Percentiles rank a stretch among this genome's conserved stretches.
phyloP scores from a whole-genome alignment of 2,797 vertebrate genomes.

The Gymnothorax reevesii region DNA sequence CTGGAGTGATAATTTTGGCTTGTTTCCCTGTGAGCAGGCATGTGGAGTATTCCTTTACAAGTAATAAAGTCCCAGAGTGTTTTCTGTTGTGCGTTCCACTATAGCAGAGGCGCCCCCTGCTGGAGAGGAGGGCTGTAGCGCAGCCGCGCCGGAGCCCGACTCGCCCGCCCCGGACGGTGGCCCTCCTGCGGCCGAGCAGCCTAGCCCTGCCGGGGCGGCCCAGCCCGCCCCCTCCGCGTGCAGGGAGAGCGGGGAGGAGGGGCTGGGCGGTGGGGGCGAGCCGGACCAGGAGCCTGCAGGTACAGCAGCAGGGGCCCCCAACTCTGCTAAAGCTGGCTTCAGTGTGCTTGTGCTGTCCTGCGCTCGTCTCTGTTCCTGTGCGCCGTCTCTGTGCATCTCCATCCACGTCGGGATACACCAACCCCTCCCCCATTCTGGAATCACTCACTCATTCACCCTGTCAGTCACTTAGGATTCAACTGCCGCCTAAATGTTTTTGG shows the following conservation, averaged over 20 bases:
- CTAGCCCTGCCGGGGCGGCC: conserved; percentile 66
- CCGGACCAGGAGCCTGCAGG: conserved; percentile 79
- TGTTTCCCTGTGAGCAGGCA: not conserved
- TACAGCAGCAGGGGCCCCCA: conserved; percentile 62
- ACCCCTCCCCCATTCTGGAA: not conserved
- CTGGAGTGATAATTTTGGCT: not conserved
- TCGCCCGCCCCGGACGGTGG: conserved; percentile 70
- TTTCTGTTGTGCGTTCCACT: conserved; percentile 48
- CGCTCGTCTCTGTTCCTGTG: conserved; percentile 5
- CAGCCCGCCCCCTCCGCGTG: conserved; percentile 68
- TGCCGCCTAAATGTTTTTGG: too few relatives aligned
- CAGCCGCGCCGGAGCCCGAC: conserved; percentile 69
- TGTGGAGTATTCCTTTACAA: not conserved
- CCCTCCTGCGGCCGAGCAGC: conserved; percentile 64
- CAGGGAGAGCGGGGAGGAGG: conserved; percentile 73
- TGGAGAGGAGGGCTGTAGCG: conserved; percentile 75
- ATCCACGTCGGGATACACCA: not conserved
- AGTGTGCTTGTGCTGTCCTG: not conserved
- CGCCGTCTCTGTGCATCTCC: conserved; percentile 15
- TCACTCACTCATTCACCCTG: not conserved
- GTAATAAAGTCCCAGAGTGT: not conserved
- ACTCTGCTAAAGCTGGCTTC: not conserved
- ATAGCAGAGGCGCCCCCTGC: conserved; percentile 71
- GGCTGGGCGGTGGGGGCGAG: conserved; percentile 65
- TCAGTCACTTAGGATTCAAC: too few relatives aligned